Evolutionary conservation across 1,140 invertebrate species (phyloP), one percentile per base, ranked within the genome.

Genomic region (Cotesia typhae): DNA sequence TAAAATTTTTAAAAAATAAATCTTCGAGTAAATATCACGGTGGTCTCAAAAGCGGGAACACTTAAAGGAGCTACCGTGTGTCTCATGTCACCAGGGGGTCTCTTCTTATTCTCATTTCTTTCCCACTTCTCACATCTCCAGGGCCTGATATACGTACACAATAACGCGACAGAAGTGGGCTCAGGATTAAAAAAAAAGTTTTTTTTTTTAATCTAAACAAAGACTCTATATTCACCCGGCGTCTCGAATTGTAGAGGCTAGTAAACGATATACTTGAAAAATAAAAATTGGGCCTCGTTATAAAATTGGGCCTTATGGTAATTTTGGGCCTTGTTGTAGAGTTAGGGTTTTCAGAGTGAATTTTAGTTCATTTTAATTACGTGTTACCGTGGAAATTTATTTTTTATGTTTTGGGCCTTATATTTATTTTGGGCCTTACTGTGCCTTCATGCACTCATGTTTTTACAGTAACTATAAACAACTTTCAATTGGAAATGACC

Each of bases 41-140:
- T 85, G 81, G 83, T 82, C 82, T 71, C 71, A 67, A 57, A 78
- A 74, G 76, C 76, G 77, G 73, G 71, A 79, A 83, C 81, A 84
- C 77, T 80, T 78, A 73, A 70, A 52, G 57, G 67, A 73, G 82
- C 84, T 85, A 85, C 83, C 78, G 83, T 82, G 66, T 60, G 73
- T 73, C 67, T 73, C n/a, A 17, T 41, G 73, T 70, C 81, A 61
- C 69, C 79, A 66, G 83, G 83, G 81, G 80, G 77, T 74, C 79
- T 55, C 70, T 76, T 77, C 67, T 72, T 75, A 59, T 71, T 60
- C 37, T 69, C 70, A 72, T 63, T 72, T 72, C 61, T 51, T 41
- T 67, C 67, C 70, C 69, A 67, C 67, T 71, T 37, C 36, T 51
- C 36, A 0, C 52, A 35, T 41, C 53, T 70, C 35, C 35, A 65